Evolutionary conservation across 2,888 invertebrate species (phyloP), one percentile per base, ranked within the genome.

Genomic region (Phaonia tiefii): DNA sequence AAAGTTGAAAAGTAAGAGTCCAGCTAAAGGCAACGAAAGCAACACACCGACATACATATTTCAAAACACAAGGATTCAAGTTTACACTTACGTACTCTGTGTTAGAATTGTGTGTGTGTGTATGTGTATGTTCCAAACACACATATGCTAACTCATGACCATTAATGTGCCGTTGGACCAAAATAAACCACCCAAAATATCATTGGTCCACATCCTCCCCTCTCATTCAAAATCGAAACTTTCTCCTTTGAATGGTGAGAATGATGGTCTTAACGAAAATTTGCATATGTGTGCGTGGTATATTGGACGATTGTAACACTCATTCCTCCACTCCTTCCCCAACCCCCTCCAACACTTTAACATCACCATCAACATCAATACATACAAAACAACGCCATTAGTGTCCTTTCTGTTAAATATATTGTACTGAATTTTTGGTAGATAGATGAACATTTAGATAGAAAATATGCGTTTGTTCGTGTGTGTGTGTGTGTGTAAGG

Each of bases 81-180:
- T 2, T 20, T 17, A 4, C 15, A 15, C 15, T 15, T 4, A 11
- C 10, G 13, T 42, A 10, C 15, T n/a, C 3, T 5, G 46, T 46
- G 46, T 49, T 17, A 20, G 49, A 31, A 31, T 8, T 54, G 11
- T 10, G 51, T 22, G 20, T 8, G 22, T 51, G 51, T 20, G 8
- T 10, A 25, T 54, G 25, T 22, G 11, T 1, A 7, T 11, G 15
- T 51, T 25, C n/a, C 60, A 22, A 10, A 39, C 58, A 67, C 46
- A 58, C 74, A 72, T 72, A 67, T 72, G 75, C 67, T 51, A 75
- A 78, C 69, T 81, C 81, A 78, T 81, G 81, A 75, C 81, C 81
- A 78, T 81, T 81, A 81, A 78, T 81, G 75, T 81, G n/a, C 78
- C 75, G 75, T 66, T 78, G 78, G 72, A 71, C 71, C 71, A 75